These are phyloP conservation scores for Telenomus remus DNA, from an alignment of 1,140 invertebrate genomes.

Conservation along the genomic window DNA sequence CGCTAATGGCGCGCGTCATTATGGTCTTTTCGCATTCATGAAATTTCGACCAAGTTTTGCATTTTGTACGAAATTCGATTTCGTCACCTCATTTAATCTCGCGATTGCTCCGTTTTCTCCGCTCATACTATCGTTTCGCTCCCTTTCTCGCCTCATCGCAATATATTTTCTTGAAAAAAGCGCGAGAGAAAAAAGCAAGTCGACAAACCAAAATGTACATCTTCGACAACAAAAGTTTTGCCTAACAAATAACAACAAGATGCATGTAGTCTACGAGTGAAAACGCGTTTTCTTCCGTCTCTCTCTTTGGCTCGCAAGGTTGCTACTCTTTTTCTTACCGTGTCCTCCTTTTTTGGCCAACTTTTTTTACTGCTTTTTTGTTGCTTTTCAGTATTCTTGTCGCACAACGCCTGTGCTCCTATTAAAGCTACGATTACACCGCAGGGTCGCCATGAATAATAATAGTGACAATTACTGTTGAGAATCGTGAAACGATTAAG, in stretches of 20 bases:
- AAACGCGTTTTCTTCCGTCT: conserved; percentile 11
- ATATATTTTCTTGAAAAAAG: conserved; percentile 1
- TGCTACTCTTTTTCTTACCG: conserved; percentile 3
- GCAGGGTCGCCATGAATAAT: conserved; percentile 47
- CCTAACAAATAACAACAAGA: conserved; percentile 8
- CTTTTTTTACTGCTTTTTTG: conserved; percentile 21
- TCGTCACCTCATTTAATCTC: conserved; percentile 12
- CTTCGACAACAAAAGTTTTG: conserved; percentile 13
- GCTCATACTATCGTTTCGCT: background rate
- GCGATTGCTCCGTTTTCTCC: conserved; percentile 7
- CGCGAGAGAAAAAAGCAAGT: conserved; percentile 2
- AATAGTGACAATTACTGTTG: conserved; percentile 57
- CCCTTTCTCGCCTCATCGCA: conserved; percentile 6
- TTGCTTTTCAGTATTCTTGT: conserved; percentile 48
- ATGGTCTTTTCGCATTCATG: conserved; percentile 4
- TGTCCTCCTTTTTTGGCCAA: background rate
- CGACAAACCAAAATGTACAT: conserved; percentile 7
- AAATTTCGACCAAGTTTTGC: conserved; percentile 1
- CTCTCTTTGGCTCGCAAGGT: background rate
- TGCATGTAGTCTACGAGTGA: conserved; percentile 12
- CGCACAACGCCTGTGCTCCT: conserved; percentile 33
- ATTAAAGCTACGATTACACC: conserved; percentile 50
- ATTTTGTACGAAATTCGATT: conserved; percentile 20
- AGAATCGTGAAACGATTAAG: conserved; percentile 57
- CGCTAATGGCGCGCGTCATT: conserved; percentile 5